Evolutionary conservation across 2,888 invertebrate genomes (phyloP), one percentile per base, ranked within the genome.

Genomic region (Brachypalpus laphriformis): DNA sequence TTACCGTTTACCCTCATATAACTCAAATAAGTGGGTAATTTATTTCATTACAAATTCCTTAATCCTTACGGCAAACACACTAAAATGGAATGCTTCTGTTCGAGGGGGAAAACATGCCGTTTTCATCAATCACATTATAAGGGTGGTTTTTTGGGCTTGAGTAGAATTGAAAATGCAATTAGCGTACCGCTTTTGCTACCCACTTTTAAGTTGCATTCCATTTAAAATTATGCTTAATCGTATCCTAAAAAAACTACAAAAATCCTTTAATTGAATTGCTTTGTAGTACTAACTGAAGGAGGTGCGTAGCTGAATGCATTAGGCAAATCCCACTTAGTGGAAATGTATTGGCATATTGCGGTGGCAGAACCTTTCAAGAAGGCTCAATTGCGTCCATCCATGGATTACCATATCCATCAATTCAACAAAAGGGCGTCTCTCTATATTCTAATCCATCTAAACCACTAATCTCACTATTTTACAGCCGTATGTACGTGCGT

Each of bases 21-120:
- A 25, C 66, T 56, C 54, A 65, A 78, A 72, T 80, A 68, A 87
- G 70, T 76, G 82, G 82, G 82, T 86, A 87, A 86, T 86, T 87
- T 81, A 87, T 87, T 82, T 87, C 87, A 87, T 87, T 87, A 87
- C 87, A 87, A 87, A 87, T 87, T 87, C 74, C 82, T 65, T 87
- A 87, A 87, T 87, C 87, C 78, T 76, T 72, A 87, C 63, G 54
- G 83, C 86, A 87, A 87, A 80, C 87, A 82, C 65, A 72, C 65
- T 68, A 54, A 49, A 71, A 74, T 51, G 70, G 65, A 78, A 59
- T 74, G 49, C 61, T 56, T 61, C 20, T 31, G 14, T 14, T 25
- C 25, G 9, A 68, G 65, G 51, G 37, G 76, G 42, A 34, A 37
- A 65, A 68, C 71, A 45, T 37, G n/a, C 57, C 40, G 22, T 34